Evolutionary conservation across 2,113 vertebrate genomes (phyloP).

Genomic region (Delphinapterus leucas): DNA sequence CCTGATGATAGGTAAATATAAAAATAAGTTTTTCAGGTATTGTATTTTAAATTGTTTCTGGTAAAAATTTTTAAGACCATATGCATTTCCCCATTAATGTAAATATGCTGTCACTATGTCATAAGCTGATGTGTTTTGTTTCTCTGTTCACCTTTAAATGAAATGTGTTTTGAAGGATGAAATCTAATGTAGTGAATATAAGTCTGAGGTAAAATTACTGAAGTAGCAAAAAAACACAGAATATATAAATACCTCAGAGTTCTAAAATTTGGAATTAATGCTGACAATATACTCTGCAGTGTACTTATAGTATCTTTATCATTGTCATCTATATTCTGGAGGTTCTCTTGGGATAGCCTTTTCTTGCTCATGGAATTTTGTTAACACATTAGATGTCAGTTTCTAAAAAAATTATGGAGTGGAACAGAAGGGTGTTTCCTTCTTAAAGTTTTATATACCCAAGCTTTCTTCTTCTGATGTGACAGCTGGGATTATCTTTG

Average conservation of each 20-base stretch:
- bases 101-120: not conserved
- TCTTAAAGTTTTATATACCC: slow-evolving; percentile 50
- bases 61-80: not conserved
- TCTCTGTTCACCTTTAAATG: slow-evolving; percentile 57
- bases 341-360: slow-evolving; percentile 62
- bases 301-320: slow-evolving; percentile 58
- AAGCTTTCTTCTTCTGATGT: slow-evolving; percentile 20
- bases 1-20: not conserved
- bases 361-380: slow-evolving; percentile 69
- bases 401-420: slow-evolving; percentile 64
- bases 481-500: slow-evolving; percentile 38
- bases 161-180: slow-evolving; percentile 53
- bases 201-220: slow-evolving; percentile 57
- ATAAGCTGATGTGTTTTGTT: slow-evolving; percentile 27
- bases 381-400: slow-evolving; percentile 68
- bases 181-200: slow-evolving; percentile 51
- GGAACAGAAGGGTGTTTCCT: slow-evolving; percentile 70
- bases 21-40: not conserved
- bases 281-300: slow-evolving; percentile 4
- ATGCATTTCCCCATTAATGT: not conserved
- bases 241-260: slow-evolving; percentile 45
- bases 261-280: slow-evolving; percentile 49
- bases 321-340: slow-evolving; percentile 60
- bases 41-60: not conserved
- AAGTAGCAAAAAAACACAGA: slow-evolving; percentile 50